Evolutionary conservation across 2,113 vertebrate genomes (phyloP), one percentile per base, ranked within the genome.

Genomic region (Zosterops pallidus): DNA sequence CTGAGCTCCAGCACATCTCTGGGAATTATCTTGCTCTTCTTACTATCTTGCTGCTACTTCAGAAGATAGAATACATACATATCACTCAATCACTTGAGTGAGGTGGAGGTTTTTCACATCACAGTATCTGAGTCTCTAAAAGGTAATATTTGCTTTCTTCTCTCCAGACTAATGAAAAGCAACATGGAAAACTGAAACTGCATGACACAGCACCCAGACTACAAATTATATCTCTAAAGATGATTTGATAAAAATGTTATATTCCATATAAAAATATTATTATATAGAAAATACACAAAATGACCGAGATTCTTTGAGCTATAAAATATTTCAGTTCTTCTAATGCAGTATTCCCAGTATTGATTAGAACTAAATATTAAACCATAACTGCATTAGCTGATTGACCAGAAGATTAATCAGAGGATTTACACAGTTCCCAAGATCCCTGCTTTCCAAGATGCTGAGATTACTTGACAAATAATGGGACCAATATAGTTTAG

Each of bases 381-480:
- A 72, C 53, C 29, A 8, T 62, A 85, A 83, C 28, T 89, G 46
- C 80, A 88, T 95, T 94, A 96, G 76, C 64, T 86, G 60, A 89
- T 29, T 96, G 80, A 83, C 52, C 53, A 85, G 35, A 78, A 91
- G 59, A 79, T 82, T 72, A 69, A 90, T 44, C 16, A 84, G 60
- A 35, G 33, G 53, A 94, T 86, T 86, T 65, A 62, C n/a, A 39
- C 31, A 70, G 52, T 28, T 91, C 52, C 41, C 21, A 69, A 83
- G 50, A 76, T 33, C 41, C n/a, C 31, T 57, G 17, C 23, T 89
- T 62, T 88, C 42, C 23, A 86, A 93, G 21, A 85, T 42, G 25
- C 39, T 69, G 35, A 55, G 35, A 67, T 74, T 62, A 77, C 39
- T 44, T 80, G 31, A 86, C 16, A 84, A 89, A 74, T 46, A 82